Conservation (phyloP, 2,113 vertebrate genomes). For the Tyto alba region DNA sequence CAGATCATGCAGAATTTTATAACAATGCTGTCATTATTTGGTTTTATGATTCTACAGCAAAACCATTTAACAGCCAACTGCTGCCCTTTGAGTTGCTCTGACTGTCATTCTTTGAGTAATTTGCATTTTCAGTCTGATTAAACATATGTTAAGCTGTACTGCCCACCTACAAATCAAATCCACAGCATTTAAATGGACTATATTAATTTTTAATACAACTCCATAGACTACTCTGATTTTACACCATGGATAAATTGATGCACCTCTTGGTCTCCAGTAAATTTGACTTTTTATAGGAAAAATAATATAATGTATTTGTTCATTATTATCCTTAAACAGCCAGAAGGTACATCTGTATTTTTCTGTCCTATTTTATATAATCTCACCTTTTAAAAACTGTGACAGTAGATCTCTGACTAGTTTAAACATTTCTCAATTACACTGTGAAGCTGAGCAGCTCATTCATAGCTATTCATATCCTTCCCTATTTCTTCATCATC, state of each 20-base stretch:
- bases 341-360: background rate
- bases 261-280: background rate
- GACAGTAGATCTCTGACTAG: background rate
- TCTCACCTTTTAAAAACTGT: background rate
- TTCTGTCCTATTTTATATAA: background rate
- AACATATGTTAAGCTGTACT: background rate
- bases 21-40: background rate
- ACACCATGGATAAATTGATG: background rate
- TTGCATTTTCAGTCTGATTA: background rate
- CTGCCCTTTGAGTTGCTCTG: background rate
- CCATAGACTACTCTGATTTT: background rate
- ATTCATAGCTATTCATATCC: conserved; percentile 10
- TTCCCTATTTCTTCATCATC: conserved; percentile 13
- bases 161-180: background rate
- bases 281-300: background rate
- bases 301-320: background rate
- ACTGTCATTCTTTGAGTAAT: background rate
- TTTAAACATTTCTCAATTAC: conserved; percentile 28
- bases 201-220: background rate
- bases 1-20: background rate
- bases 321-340: background rate
- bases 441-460: background rate
- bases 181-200: background rate
- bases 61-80: background rate
- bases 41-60: background rate